Percentiles rank a stretch among this genome's conserved stretches.
Conservation (phyloP, 92 coral and sea anemone species). For the Parazoanthus swiftii region DNA sequence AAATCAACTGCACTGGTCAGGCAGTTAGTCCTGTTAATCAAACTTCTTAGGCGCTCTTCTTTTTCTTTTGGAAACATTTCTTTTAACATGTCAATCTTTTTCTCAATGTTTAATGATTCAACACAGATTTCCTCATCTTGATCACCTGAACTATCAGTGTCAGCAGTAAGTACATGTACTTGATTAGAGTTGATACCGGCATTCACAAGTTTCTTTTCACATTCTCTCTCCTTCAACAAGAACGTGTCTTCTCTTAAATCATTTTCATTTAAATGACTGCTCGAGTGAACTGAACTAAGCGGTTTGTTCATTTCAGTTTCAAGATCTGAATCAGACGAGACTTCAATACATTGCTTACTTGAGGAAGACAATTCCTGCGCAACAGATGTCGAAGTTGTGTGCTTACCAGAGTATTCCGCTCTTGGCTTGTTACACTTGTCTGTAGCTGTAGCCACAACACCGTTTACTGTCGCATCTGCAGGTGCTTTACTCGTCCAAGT, state of each 20-base stretch:
- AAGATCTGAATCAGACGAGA: constrained; percentile 37
- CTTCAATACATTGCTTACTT: constrained; percentile 1
- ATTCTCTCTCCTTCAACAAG: not conserved
- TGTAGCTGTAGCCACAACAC: not conserved
- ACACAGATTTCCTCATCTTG: not conserved
- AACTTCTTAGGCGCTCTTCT: constrained; percentile 20
- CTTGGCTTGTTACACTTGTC: not conserved
- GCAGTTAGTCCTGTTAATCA: not conserved
- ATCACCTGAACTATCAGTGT: not conserved
- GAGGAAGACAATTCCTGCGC: not conserved
- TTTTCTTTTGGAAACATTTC: constrained; percentile 28
- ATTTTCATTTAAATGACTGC: not conserved
- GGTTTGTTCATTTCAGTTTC: constrained; percentile 37
- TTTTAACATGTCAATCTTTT: not conserved
- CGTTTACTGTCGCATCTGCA: not conserved
- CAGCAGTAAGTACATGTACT: not conserved
- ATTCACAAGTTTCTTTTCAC: not conserved
- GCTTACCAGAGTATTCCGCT: not conserved
- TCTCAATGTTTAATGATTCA: constrained; percentile 6
- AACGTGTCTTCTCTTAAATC: not conserved
- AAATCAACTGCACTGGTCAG: not conserved
- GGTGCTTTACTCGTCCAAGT: not conserved
- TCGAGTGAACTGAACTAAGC: constrained; percentile 6
- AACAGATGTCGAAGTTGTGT: not conserved
- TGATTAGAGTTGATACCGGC: not conserved